These are phyloP conservation scores for Molanna angustata DNA, from an alignment of 2,888 invertebrate species.

Conservation along the genomic window DNA sequence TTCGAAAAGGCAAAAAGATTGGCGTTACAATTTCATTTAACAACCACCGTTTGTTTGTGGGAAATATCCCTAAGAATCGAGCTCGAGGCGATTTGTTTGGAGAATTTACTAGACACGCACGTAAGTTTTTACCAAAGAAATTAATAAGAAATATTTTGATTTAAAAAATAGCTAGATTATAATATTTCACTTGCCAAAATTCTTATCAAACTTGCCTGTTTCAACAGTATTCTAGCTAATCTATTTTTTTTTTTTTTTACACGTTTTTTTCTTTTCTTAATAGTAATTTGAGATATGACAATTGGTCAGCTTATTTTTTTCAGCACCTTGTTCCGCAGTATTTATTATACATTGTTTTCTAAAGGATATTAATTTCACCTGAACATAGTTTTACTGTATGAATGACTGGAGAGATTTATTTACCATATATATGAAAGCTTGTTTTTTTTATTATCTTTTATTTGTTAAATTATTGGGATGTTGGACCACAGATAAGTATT, in stretches of 20 bases:
- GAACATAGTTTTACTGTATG: no score
- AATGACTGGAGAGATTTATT: constrained; percentile 12
- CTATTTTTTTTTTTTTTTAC: constrained; percentile 8
- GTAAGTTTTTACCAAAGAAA: constrained; percentile 79
- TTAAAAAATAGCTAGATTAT: constrained; percentile 21
- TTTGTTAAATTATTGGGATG: constrained; percentile 8
- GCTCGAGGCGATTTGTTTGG: constrained; percentile 98
- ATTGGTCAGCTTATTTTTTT: neutral
- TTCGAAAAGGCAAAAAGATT: constrained; percentile 99
- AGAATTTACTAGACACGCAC: constrained; percentile 99
- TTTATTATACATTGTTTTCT: no score
- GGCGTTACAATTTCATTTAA: constrained; percentile 99
- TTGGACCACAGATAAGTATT: constrained; percentile 15
- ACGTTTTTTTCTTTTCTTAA: neutral
- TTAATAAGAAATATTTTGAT: constrained; percentile 52
- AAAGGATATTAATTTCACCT: no score
- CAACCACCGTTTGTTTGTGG: constrained; percentile 99
- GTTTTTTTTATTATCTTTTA: neutral
- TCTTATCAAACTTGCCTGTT: constrained; percentile 6
- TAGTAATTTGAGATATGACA: neutral
- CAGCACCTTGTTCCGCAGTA: no score
- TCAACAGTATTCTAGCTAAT: constrained; percentile 14
- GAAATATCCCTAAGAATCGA: constrained; percentile 99
- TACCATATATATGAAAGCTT: constrained; percentile 10
- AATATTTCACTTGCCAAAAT: no score